A percentile compares a stretch with the other conserved stretches of the same genome.
These are phyloP conservation scores for Apis cerana DNA, from an alignment of 1,140 invertebrate genomes.

Conservation along the genomic window DNA sequence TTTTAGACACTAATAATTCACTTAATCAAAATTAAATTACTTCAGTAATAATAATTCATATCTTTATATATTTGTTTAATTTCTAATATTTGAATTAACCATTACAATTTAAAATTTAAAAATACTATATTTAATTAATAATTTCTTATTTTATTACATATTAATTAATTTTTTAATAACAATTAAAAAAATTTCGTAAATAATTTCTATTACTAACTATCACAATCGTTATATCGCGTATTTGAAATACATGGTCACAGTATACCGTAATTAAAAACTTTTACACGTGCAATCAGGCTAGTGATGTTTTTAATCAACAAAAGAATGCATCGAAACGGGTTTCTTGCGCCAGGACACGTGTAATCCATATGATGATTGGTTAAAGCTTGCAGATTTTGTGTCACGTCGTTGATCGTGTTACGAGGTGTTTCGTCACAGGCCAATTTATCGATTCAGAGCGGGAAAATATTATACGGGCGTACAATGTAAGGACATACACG, in stretches of 20 bases:
- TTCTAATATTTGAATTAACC: too few relatives aligned
- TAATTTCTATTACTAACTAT: too few relatives aligned
- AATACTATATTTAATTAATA: too few relatives aligned
- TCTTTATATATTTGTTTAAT: too few relatives aligned
- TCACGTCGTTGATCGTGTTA: conserved; percentile 32
- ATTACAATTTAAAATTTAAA: too few relatives aligned
- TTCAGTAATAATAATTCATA: too few relatives aligned
- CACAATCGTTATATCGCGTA: background rate
- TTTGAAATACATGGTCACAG: background rate
- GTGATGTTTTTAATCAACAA: background rate
- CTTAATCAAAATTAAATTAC: too few relatives aligned
- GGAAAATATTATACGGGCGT: background rate
- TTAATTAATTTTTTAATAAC: too few relatives aligned
- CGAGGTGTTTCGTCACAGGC: conserved; percentile 25
- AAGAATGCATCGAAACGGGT: conserved; percentile 21
- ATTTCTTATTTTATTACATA: too few relatives aligned
- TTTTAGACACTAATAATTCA: too few relatives aligned
- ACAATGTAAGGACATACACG: background rate
- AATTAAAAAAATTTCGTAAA: too few relatives aligned
- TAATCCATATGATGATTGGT: conserved; percentile 14
- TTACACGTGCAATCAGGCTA: background rate
- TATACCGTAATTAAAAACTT: background rate
- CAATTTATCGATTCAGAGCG: conserved; percentile 29
- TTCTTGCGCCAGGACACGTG: conserved; percentile 25
- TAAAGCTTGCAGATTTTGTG: conserved; percentile 25